Conservation (phyloP, 2,797 vertebrate genomes). For the Bothrops alternatus region DNA sequence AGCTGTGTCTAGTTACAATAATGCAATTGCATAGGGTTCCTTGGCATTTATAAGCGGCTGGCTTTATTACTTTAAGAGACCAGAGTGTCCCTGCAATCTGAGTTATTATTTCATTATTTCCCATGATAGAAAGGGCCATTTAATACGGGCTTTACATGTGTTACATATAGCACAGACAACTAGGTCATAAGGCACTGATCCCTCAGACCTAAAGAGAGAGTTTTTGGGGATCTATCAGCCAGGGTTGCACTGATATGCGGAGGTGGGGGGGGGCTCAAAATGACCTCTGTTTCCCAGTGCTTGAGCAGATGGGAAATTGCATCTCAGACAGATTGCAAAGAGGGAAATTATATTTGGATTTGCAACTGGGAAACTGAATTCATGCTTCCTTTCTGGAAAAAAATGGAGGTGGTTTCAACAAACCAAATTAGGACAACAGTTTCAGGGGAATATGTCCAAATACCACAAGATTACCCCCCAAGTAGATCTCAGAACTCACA, state of each 20-base stretch:
- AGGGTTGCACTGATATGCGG: neutral
- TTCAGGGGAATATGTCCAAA: neutral
- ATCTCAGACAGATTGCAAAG: neutral
- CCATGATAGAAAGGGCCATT: conserved; percentile 65
- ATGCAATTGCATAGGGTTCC: neutral
- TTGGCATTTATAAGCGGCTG: neutral
- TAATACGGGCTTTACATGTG: conserved; percentile 22
- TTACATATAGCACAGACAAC: conserved; percentile 37
- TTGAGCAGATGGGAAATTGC: conserved; percentile 17
- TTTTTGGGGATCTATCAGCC: neutral
- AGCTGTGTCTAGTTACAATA: neutral
- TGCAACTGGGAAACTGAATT: neutral
- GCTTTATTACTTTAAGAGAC: neutral
- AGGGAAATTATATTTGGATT: conserved; percentile 14
- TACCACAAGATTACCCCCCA: neutral
- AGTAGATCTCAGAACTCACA: neutral
- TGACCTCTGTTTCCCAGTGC: neutral
- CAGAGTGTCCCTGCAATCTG: conserved; percentile 49
- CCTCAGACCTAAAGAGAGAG: neutral
- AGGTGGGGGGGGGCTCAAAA: neutral
- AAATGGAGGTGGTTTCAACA: neutral
- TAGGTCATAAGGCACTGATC: neutral
- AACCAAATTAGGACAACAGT: neutral
- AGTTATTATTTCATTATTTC: conserved; percentile 38
- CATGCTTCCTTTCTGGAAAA: neutral